Percentiles rank a stretch among this genome's conserved stretches.
Conservation (phyloP, 92 coral and sea anemone genomes). For the Epizoanthus scotinus region DNA sequence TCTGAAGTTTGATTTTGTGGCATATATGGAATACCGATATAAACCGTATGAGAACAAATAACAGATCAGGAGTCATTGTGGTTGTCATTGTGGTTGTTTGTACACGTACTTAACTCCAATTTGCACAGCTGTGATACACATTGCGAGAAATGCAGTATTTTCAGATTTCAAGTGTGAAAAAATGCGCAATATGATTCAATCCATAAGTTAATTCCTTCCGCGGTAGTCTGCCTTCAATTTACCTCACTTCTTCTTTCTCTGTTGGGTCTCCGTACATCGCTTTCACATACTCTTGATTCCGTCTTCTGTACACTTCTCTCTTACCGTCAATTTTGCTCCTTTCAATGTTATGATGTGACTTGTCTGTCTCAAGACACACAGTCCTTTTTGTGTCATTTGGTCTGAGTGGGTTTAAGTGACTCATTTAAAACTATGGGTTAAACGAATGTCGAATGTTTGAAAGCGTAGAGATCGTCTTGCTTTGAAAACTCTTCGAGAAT, state of each 20-base stretch:
- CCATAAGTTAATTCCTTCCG: neutral
- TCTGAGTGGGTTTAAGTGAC: constrained; percentile 55
- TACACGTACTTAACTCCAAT: constrained; percentile 7
- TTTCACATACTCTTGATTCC: constrained; percentile 69
- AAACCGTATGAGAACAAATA: neutral
- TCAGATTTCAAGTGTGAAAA: neutral
- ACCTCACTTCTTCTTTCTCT: constrained; percentile 84
- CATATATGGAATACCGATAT: neutral
- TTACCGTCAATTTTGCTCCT: constrained; percentile 57
- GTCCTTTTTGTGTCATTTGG: constrained; percentile 57
- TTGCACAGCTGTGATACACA: constrained; percentile 25
- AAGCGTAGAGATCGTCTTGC: neutral
- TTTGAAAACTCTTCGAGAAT: neutral
- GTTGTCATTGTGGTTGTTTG: too few relatives aligned
- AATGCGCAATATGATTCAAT: neutral
- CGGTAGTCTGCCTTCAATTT: neutral
- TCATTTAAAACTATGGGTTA: constrained; percentile 45
- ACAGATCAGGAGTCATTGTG: neutral
- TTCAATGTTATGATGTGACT: constrained; percentile 53
- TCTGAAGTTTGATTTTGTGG: neutral
- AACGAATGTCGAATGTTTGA: neutral
- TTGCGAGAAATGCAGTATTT: too few relatives aligned
- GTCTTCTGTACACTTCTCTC: constrained; percentile 57
- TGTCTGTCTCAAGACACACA: constrained; percentile 64
- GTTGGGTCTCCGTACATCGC: constrained; percentile 73